Conservation (phyloP, 2,113 vertebrate species). For the Recurvirostra avosetta region DNA sequence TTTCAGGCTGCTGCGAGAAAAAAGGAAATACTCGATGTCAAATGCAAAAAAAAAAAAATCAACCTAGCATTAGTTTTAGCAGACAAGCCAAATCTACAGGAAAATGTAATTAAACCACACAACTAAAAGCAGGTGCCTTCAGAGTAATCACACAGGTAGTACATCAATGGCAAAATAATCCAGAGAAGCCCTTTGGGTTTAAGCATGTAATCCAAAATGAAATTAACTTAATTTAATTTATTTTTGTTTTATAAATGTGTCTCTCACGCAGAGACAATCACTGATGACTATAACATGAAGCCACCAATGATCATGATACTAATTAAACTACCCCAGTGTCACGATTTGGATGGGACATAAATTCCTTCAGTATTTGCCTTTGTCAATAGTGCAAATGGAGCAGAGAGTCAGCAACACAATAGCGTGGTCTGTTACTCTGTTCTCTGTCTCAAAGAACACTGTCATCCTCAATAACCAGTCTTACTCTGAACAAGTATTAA, state of each 20-base stretch:
- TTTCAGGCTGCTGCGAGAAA: background rate
- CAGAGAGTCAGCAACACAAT: background rate
- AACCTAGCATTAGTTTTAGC: background rate
- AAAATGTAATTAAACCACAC: background rate
- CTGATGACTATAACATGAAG: background rate
- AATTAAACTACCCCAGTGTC: background rate
- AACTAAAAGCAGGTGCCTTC: background rate
- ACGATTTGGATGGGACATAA: background rate
- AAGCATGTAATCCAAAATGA: background rate
- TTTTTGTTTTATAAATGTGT: background rate
- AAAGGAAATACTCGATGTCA: background rate
- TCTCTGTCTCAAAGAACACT: background rate
- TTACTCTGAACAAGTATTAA: background rate
- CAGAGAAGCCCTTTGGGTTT: background rate
- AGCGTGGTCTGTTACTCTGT: background rate
- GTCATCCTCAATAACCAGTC: background rate
- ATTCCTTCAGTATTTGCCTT: background rate
- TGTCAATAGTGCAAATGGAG: background rate
- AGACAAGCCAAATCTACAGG: background rate
- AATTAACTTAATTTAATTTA: background rate
- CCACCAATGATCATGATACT: background rate
- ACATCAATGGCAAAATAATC: background rate
- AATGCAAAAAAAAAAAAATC: background rate
- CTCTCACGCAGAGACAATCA: background rate
- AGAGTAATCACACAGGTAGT: background rate